phyloP scores from a whole-genome alignment of 2,797 vertebrate genomes.

The Pampus argenteus region DNA sequence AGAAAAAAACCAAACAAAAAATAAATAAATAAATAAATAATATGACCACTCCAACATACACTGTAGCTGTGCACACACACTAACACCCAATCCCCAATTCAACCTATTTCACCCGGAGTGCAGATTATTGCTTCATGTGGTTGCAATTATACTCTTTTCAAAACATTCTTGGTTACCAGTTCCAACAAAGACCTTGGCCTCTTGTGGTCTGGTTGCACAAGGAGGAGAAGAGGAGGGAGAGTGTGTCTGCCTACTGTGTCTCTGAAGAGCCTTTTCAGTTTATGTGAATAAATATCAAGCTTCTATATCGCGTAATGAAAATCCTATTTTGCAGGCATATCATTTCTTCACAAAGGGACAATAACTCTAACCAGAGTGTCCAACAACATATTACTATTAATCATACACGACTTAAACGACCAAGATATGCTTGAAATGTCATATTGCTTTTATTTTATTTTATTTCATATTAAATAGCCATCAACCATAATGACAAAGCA shows the following conservation, averaged over 20 bases:
- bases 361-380: no score
- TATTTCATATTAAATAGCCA: not conserved
- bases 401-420: constrained; percentile 3
- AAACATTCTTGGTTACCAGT: constrained; percentile 72
- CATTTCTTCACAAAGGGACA: not conserved
- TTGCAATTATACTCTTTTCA: constrained; percentile 77
- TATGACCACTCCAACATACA: not conserved
- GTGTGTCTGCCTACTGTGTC: constrained; percentile 54
- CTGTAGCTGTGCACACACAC: constrained; percentile 21
- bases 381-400: not conserved
- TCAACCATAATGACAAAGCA: constrained; percentile 6
- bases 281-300: constrained; percentile 58
- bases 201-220: constrained; percentile 61
- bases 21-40: no score
- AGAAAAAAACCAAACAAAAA: constrained; percentile 3
- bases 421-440: not conserved
- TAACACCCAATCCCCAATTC: constrained; percentile 35
- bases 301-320: constrained; percentile 2
- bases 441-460: not conserved
- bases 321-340: not conserved
- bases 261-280: constrained; percentile 45
- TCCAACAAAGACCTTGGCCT: constrained; percentile 71
- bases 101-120: constrained; percentile 58
- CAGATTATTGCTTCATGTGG: constrained; percentile 78
- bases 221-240: constrained; percentile 19